Evolutionary conservation across 2,113 vertebrate species (phyloP).

Genomic region (Steatornis caripensis): DNA sequence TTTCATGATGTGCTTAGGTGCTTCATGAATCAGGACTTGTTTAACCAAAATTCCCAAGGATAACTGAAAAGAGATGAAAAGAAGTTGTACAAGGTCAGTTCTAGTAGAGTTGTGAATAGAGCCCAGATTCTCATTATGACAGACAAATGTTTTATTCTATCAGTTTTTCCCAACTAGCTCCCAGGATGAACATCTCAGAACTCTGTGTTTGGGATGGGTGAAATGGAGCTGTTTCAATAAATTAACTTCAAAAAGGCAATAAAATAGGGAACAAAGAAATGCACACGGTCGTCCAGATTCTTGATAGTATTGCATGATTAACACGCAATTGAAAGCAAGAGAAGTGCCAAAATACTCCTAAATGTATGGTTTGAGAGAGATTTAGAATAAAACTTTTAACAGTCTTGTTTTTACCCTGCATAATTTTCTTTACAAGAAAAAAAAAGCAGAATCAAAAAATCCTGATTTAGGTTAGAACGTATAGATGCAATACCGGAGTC

Average conservation of each 20-base stretch:
- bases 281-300: background rate
- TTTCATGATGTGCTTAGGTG: background rate
- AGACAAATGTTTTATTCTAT: background rate
- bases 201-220: background rate
- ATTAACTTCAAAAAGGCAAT: background rate
- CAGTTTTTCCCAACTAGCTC: background rate
- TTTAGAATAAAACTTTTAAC: background rate
- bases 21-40: background rate
- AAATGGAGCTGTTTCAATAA: background rate
- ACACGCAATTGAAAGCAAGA: background rate
- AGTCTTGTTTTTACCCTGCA: background rate
- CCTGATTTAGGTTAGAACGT: background rate
- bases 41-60: background rate
- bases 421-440: background rate
- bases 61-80: background rate
- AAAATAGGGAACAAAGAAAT: background rate
- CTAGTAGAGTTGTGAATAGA: background rate
- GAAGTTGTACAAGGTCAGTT: background rate
- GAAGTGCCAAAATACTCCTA: background rate
- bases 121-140: background rate
- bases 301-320: background rate
- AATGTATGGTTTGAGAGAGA: background rate
- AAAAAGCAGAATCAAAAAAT: background rate
- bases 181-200: background rate
- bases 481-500: background rate